These are phyloP conservation scores for Pseudorhombus dupliciocellatus DNA, from an alignment of 2,113 vertebrate species.

Conservation along the genomic window DNA sequence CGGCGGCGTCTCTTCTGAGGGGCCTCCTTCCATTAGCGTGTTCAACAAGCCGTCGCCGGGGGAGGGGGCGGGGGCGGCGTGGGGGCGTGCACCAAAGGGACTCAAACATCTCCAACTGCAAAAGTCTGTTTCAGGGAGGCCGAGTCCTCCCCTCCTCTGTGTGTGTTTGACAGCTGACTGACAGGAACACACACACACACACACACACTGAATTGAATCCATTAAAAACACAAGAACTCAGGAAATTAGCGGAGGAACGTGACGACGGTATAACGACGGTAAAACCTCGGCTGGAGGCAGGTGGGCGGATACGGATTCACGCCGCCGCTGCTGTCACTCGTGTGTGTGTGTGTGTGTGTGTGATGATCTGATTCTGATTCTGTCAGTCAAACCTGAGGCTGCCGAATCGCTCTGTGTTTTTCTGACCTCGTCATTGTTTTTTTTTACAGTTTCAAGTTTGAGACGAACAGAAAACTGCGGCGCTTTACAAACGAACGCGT, in stretches of 20 bases:
- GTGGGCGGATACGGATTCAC: conserved; percentile 16
- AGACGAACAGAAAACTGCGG: no score
- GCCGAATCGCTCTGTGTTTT: not conserved
- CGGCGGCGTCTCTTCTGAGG: conserved; percentile 31
- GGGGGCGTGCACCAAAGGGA: conserved; percentile 16
- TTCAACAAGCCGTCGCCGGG: conserved; percentile 31
- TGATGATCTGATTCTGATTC: conserved; percentile 33
- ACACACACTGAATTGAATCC: conserved; percentile 12
- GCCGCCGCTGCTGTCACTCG: conserved; percentile 41
- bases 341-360: conserved; percentile 13
- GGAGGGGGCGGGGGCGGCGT: conserved; percentile 6
- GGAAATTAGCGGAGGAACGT: not conserved
- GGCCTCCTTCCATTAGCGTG: conserved; percentile 46
- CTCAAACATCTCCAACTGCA: no score
- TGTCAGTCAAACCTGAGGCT: conserved; percentile 28
- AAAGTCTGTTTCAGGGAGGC: no score
- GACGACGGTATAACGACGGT: no score
- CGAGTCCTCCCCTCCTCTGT: no score
- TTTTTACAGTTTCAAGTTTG: not conserved
- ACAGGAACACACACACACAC: conserved; percentile 26
- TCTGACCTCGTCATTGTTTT: not conserved
- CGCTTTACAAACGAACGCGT: no score
- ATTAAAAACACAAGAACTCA: conserved; percentile 20
- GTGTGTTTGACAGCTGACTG: conserved; percentile 40
- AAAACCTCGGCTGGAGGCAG: conserved; percentile 4